Conservation (phyloP, 2,113 vertebrate species). For the Tragelaphus buxtoni region DNA sequence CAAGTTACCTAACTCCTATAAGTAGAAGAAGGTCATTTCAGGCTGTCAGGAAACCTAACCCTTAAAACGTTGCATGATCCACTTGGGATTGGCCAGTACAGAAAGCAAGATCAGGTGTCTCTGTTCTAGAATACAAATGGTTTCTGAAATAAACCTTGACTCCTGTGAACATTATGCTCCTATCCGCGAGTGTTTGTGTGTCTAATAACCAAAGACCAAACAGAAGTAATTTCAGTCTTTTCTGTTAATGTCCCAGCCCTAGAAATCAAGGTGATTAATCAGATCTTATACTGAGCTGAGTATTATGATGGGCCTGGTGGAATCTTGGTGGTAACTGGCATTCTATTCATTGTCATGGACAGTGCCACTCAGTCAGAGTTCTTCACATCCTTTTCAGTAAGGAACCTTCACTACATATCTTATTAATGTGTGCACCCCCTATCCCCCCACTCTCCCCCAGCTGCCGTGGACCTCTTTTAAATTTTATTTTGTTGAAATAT, state of each 20-base stretch:
- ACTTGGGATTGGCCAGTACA: background rate
- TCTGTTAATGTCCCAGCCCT: background rate
- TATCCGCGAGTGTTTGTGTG: background rate
- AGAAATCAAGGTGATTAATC: background rate
- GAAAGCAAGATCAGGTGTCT: background rate
- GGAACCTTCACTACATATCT: background rate
- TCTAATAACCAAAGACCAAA: background rate
- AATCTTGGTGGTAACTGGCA: background rate
- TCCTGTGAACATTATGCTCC: background rate
- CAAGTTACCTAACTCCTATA: background rate
- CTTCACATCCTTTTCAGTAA: background rate
- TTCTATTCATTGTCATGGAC: background rate
- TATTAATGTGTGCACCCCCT: background rate
- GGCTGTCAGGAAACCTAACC: background rate
- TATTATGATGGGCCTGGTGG: background rate
- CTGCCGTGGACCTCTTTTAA: background rate
- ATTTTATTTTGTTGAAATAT: background rate
- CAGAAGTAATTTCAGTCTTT: background rate
- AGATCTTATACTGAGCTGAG: background rate
- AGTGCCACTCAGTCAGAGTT: background rate
- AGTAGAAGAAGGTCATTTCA: background rate
- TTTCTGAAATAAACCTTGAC: constrained; percentile 6
- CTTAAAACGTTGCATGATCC: background rate
- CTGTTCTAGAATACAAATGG: background rate
- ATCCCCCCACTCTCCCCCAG: background rate